Evolutionary conservation across 2,797 vertebrate species (phyloP).

Genomic region (Pangasius krempfi): DNA sequence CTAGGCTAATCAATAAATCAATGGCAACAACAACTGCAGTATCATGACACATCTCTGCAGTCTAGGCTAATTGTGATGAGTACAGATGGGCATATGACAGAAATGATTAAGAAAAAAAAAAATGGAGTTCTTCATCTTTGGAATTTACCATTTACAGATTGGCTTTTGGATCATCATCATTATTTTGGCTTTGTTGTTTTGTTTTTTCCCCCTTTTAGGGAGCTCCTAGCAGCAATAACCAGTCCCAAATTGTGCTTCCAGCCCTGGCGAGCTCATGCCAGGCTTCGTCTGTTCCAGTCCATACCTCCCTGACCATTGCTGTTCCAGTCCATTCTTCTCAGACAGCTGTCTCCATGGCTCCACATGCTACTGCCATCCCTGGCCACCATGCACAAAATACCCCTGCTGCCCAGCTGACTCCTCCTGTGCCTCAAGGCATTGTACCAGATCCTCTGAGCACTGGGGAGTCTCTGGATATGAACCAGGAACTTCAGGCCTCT

Average conservation of each 20-base stretch:
- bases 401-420: conserved; percentile 4
- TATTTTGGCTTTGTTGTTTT: neutral
- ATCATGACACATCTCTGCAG: conserved; percentile 8
- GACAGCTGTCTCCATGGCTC: conserved; percentile 24
- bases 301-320: neutral
- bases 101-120: neutral
- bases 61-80: neutral
- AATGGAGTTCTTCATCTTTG: neutral
- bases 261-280: conserved; percentile 18
- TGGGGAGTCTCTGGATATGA: conserved; percentile 62
- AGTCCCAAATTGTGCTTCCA: conserved; percentile 34
- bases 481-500: conserved; percentile 57
- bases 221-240: conserved; percentile 37
- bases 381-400: conserved; percentile 52
- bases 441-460: conserved; percentile 24
- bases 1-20: conserved; percentile 33
- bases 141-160: neutral
- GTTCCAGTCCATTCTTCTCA: conserved; percentile 28
- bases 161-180: neutral
- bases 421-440: conserved; percentile 40
- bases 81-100: no score
- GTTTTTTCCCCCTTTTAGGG: conserved; percentile 22
- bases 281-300: neutral
- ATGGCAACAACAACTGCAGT: conserved; percentile 7
- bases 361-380: conserved; percentile 50